Base-by-base conservation (phyloP, 2,113 vertebrate genomes). In the Ochotona curzoniae region DNA sequence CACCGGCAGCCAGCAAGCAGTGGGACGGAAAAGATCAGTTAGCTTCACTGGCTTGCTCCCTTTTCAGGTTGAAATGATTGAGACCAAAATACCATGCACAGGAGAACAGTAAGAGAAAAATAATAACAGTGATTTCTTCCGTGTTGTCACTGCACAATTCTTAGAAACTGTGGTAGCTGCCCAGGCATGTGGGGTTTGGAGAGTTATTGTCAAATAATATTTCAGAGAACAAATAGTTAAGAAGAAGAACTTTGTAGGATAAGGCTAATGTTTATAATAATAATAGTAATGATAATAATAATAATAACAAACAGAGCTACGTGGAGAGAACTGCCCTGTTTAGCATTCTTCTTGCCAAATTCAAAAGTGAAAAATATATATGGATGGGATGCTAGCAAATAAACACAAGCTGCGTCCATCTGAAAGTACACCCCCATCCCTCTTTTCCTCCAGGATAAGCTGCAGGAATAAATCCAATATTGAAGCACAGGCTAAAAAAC, bases 391-490 rank as follows among this genome's bases (percentile, higher is more conserved):
- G 89, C 95, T n/a, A 67, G 86, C 73, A 83, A 95, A 90, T 49
- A 70, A 49, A 71, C 95, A 67, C 57, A 95, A 92, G 95, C 96
- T 70, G 83, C 81, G 91, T 94, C 23, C 95, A 96, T 96, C 85
- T 87, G 80, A 91, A 95, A 97, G 85, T 93, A 93, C 93, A 92
- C 64, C 87, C 96, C 92, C n/a, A 76, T 66, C 85, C 96, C 93
- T 95, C 32, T 84, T 95, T 38, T 84, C 95, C 94, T 88, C 44
- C 70, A 21, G 94, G 83, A 96, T 82, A 96, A 96, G 90, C 86
- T 26, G 70, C 70, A 96, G 92, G 91, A 96, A 94, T 96, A 96
- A 94, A 96, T 94, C 38, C 5, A n/a, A 12, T 96, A 94, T 89
- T 84, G 87, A n/a, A 91, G 61, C 87, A 1, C 13, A 94, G 85